Evolutionary conservation across 2,888 invertebrate species (phyloP).

Genomic region (Quadroppia sp.): DNA sequence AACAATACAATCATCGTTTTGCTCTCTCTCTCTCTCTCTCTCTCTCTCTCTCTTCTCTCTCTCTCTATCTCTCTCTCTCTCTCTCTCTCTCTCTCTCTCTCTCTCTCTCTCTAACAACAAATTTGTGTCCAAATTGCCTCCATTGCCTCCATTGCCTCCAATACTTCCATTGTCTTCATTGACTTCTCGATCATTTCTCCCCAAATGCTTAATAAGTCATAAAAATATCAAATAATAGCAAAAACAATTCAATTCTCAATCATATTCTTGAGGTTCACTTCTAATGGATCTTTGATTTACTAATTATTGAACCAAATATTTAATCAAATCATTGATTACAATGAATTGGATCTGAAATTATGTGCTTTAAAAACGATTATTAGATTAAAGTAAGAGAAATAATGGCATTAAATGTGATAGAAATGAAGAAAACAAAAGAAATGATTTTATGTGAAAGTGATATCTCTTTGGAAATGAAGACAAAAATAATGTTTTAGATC

Average conservation of each 20-base stretch:
- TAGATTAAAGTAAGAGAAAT: too few relatives aligned
- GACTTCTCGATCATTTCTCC: slow-evolving; percentile 19
- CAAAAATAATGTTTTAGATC: neutral
- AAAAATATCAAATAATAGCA: slow-evolving; percentile 27
- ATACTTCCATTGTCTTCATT: neutral
- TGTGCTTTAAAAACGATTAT: too few relatives aligned
- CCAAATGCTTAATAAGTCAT: slow-evolving; percentile 25
- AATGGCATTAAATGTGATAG: neutral
- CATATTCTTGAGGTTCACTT: neutral
- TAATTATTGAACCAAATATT: too few relatives aligned
- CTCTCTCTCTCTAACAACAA: too few relatives aligned
- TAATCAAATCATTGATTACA: too few relatives aligned
- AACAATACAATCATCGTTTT: slow-evolving; percentile 48
- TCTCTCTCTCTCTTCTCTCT: too few relatives aligned
- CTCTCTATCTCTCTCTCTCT: too few relatives aligned
- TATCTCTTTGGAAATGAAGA: neutral
- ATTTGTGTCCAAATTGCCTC: slow-evolving; percentile 48
- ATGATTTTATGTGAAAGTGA: neutral
- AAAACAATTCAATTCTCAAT: neutral
- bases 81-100: too few relatives aligned
- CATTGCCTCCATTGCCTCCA: slow-evolving; percentile 45
- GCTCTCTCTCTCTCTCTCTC: slow-evolving; percentile 47
- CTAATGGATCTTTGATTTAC: neutral
- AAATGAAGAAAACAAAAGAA: neutral
- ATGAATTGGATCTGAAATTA: too few relatives aligned